Base-by-base conservation (phyloP, 2,888 invertebrate genomes). In the Hyalella azteca region DNA sequence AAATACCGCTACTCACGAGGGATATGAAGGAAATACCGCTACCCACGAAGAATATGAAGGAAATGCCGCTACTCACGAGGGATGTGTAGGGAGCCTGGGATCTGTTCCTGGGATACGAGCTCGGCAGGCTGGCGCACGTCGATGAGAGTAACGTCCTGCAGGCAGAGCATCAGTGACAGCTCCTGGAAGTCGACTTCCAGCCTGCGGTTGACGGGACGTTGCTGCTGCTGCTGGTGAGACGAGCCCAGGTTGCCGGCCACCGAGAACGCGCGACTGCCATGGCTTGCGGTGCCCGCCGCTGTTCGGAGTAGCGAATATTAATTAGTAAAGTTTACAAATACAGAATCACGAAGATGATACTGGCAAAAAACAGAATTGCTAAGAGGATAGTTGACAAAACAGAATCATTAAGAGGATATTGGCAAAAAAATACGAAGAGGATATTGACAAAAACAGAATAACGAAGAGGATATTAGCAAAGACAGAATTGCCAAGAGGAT, bases 81-180 rank as follows among this genome's bases (percentile, higher is more conserved):
- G 45, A 84, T 84, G 73, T 84, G 80, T 32, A 84, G 45, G 0
- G 83, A 78, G 45, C 81, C 83, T 1, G 83, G 83, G 40, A 84
- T 84, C 26, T 78, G 77, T 3, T 80, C 81, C 32, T 81, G 77
- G 9, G 80, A 81, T 29, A 73, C 41, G 40, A 81, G 75, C 32
- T 84, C 83, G 5, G 66, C 40, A 0, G 81, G 50, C 41, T 79
- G 60, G 1, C 83, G 48, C 29, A 84, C 83, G 39, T 84, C 83
- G n/a, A 84, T 84, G 39, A 84, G 81, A 13, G 81, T 50, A 5
- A 84, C 80, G 60, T 79, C 83, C 36, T 81, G 81, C 2, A 78
- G 77, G n/a, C 75, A 39, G 76, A 80, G 77, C 48, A 84, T 77
- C 11, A 79, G 54, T 9, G 76, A 19, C 41, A 84, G 81, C 73